Percentiles rank a stretch among this genome's conserved stretches.
Conservation (phyloP, 2,797 vertebrate genomes). For the Ptychadena robeensis region DNA sequence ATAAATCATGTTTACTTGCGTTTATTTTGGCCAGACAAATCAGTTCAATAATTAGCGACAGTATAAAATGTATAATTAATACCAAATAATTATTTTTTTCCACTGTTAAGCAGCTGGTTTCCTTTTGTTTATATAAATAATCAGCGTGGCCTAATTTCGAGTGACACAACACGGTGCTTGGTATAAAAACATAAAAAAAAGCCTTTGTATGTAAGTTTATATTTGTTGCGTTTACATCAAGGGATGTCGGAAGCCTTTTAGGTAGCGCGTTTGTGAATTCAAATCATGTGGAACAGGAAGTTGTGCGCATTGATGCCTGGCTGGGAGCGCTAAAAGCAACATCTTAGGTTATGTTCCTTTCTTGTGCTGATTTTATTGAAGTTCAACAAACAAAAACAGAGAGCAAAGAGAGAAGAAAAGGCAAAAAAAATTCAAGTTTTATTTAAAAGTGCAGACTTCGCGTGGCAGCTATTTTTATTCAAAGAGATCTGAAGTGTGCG, state of each 20-base stretch:
- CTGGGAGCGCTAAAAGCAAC: slow-evolving; percentile 5
- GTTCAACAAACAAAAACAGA: slow-evolving; percentile 35
- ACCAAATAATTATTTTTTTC: slow-evolving; percentile 5
- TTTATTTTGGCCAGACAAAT: slow-evolving; percentile 27
- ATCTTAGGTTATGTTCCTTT: slow-evolving; percentile 24
- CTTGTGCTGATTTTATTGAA: slow-evolving; percentile 44
- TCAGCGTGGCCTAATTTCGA: slow-evolving; percentile 39
- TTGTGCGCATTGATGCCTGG: slow-evolving; percentile 19
- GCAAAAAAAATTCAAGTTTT: neutral
- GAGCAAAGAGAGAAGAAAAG: slow-evolving; percentile 8
- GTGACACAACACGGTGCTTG: neutral
- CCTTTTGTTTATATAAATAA: slow-evolving; percentile 44
- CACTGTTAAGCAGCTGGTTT: slow-evolving; percentile 24
- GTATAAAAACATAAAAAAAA: neutral
- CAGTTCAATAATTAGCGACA: slow-evolving; percentile 36
- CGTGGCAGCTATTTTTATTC: slow-evolving; percentile 12
- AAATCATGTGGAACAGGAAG: slow-evolving; percentile 26
- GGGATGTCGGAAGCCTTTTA: slow-evolving; percentile 41
- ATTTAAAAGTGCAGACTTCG: slow-evolving; percentile 22
- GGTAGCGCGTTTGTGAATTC: slow-evolving; percentile 24
- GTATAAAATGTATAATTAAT: slow-evolving; percentile 47
- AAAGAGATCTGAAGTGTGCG: neutral
- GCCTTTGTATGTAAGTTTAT: slow-evolving; percentile 27
- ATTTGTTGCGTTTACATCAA: slow-evolving; percentile 49
- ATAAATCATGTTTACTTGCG: slow-evolving; percentile 17